Base-by-base conservation (phyloP, 2,888 invertebrate genomes). In the Agrenia bidenticulata region DNA sequence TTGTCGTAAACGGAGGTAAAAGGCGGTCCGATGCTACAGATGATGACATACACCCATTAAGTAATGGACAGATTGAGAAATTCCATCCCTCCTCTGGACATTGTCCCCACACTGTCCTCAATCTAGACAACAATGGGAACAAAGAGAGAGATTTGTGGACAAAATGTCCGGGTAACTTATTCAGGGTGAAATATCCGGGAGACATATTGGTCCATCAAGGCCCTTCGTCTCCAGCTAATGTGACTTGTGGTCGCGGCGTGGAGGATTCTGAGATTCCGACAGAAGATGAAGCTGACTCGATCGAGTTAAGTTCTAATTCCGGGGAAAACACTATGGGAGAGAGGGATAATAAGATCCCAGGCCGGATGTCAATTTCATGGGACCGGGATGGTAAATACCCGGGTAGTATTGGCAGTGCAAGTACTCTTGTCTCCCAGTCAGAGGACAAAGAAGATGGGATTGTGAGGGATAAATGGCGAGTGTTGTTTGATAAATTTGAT, bases 401-500 rank as follows among this genome's bases (percentile, higher is more conserved):
- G 45, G 45, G 45, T 11, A 19, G 15, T 15, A 9, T 45, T 4
- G 4, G 5, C 15, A 17, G 45, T 45, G 5, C 5, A 19, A 45
- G 45, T 45, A 17, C 4, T 45, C 9, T 19, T 45, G 45, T n/a
- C n/a, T n/a, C n/a, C n/a, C n/a, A n/a, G n/a, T n/a, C n/a, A n/a
- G n/a, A n/a, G n/a, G 19, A 19, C 15, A n/a, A 45, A 15, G 5
- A 5, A n/a, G 45, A n/a, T 17, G 19, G n/a, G 4, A 45, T 17
- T 45, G 2, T 19, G 2, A 15, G 15, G 42, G 66, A 72, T 66
- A 70, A 70, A 57, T 73, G 73, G 73, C 56, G 66, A 64, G 55
- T 66, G 54, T 57, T 73, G 51, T 73, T 71, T 69, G 71, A 73
- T 56, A 68, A 92, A 91, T 93, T 89, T 79, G 93, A 94, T 82